Conservation (phyloP, 1,140 invertebrate species). For the Pygmarrhopalites habei region DNA sequence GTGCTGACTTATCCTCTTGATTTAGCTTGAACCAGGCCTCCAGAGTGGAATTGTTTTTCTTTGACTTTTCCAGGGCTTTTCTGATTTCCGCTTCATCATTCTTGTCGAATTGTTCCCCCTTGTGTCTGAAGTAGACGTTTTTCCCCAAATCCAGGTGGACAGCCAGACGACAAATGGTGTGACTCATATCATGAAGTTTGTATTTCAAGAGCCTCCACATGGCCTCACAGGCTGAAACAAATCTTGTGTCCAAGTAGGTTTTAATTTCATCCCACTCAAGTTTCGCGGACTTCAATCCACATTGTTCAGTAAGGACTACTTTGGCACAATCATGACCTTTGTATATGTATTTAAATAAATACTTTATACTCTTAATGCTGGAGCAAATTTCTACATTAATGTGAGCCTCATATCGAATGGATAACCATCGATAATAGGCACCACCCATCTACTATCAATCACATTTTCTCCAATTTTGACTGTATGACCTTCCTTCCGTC, state of each 20-base stretch:
- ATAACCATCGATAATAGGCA: too few relatives aligned
- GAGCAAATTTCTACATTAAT: too few relatives aligned
- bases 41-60: neutral
- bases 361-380: too few relatives aligned
- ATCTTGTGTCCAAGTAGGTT: constrained; percentile 18
- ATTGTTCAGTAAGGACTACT: too few relatives aligned
- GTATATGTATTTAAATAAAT: too few relatives aligned
- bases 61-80: neutral
- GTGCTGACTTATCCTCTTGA: neutral
- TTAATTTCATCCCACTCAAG: constrained; percentile 33
- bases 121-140: constrained; percentile 34
- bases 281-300: neutral
- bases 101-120: constrained; percentile 25
- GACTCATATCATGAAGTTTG: constrained; percentile 24
- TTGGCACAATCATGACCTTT: too few relatives aligned
- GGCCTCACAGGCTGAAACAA: constrained; percentile 40
- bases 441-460: too few relatives aligned
- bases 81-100: neutral
- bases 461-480: too few relatives aligned
- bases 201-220: constrained; percentile 39
- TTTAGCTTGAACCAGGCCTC: neutral
- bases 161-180: constrained; percentile 43
- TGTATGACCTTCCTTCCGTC: too few relatives aligned
- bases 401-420: too few relatives aligned
- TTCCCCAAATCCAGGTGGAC: constrained; percentile 49